These are phyloP conservation scores for Acleris holmiana DNA, from an alignment of 2,888 invertebrate genomes.

Conservation along the genomic window DNA sequence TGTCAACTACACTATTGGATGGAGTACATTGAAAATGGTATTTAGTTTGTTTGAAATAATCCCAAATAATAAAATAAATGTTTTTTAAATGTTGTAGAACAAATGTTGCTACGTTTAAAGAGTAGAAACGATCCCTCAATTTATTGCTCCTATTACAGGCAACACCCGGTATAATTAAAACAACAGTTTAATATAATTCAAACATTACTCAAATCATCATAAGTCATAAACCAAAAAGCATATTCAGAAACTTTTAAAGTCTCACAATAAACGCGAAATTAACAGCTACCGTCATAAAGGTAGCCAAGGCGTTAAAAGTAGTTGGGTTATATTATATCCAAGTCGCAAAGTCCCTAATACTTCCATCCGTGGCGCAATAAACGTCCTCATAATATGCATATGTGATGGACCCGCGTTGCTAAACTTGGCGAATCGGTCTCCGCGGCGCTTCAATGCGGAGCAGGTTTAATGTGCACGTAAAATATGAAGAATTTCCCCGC, in stretches of 20 bases:
- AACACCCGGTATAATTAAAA: too few relatives aligned
- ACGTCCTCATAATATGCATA: conserved; percentile 38
- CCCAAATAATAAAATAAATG: too few relatives aligned
- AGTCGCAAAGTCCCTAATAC: conserved; percentile 31
- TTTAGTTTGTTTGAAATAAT: too few relatives aligned
- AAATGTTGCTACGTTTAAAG: too few relatives aligned
- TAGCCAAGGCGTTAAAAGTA: conserved; percentile 34
- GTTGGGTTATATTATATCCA: conserved; percentile 9
- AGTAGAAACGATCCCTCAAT: too few relatives aligned
- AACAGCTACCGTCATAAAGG: conserved; percentile 32
- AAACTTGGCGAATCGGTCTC: conserved; percentile 30
- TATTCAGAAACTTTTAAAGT: conserved; percentile 24
- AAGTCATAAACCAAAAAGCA: conserved; percentile 11
- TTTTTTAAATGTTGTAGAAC: too few relatives aligned
- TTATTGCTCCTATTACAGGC: too few relatives aligned
- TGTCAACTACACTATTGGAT: too few relatives aligned
- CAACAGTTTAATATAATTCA: too few relatives aligned
- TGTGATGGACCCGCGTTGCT: conserved; percentile 33
- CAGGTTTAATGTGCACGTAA: conserved; percentile 36
- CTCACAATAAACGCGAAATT: conserved; percentile 30
- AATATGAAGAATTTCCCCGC: conserved; percentile 36
- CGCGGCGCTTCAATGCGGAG: conserved; percentile 33
- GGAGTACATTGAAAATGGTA: too few relatives aligned
- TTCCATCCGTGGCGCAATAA: conserved; percentile 38
- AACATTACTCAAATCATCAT: conserved; percentile 7